Conservation (phyloP, 1,140 invertebrate genomes). For the Lordiphosa collinella region DNA sequence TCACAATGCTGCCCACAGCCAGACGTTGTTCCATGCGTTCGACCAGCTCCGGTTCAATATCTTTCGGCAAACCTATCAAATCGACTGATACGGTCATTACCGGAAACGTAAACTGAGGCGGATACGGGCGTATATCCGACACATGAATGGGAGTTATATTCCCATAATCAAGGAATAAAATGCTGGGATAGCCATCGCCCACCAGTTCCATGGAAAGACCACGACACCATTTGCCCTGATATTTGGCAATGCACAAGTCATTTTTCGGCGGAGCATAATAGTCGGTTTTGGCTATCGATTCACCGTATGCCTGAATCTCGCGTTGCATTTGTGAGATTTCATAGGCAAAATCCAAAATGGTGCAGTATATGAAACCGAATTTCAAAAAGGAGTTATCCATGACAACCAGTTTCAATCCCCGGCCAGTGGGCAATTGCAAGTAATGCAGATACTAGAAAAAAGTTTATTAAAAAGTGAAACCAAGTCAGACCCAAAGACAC, state of each 20-base stretch:
- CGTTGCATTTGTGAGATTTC: conserved; percentile 55
- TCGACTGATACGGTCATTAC: no score
- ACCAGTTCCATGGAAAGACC: no score
- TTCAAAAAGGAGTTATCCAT: conserved; percentile 75
- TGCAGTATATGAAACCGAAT: conserved; percentile 60
- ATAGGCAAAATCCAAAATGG: conserved; percentile 29
- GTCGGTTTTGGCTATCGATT: conserved; percentile 21
- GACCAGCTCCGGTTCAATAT: conserved; percentile 14
- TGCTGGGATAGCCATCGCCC: no score
- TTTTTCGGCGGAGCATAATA: conserved; percentile 56
- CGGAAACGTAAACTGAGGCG: no score
- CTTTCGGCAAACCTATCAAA: conserved; percentile 34
- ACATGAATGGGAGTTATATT: no score
- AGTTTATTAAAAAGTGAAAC: background rate
- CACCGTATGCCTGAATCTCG: conserved; percentile 53
- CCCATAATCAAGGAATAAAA: no score
- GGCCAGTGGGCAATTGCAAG: conserved; percentile 41
- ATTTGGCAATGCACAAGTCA: no score
- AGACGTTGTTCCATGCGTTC: conserved; percentile 31
- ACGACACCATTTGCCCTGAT: no score
- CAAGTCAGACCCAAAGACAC: conserved; percentile 11
- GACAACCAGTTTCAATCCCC: conserved; percentile 47
- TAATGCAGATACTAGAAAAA: conserved; percentile 39
- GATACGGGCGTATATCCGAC: no score
- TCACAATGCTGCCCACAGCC: conserved; percentile 29